Conservation (phyloP, 2,113 vertebrate genomes). For the Strigops habroptila region DNA sequence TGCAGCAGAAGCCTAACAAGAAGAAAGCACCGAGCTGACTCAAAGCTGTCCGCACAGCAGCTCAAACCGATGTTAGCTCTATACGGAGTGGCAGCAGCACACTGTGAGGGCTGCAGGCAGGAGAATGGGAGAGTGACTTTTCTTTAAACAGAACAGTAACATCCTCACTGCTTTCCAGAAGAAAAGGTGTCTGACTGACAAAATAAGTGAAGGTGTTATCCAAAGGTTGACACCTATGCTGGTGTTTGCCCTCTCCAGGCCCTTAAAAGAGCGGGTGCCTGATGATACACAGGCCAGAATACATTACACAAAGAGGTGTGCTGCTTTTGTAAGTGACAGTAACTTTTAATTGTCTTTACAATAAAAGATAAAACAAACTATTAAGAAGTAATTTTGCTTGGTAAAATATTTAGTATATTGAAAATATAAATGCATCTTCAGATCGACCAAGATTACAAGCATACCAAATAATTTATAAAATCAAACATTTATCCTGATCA, state of each 20-base stretch:
- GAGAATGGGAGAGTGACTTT: neutral
- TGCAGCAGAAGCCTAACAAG: neutral
- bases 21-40: neutral
- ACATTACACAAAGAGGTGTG: neutral
- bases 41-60: neutral
- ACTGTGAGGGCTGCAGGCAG: fast-evolving
- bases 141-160: neutral
- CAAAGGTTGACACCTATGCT: neutral
- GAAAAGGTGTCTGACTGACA: neutral
- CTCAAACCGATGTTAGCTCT: neutral
- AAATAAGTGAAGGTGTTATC: neutral
- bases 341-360: constrained; percentile 28
- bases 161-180: neutral
- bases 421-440: constrained; percentile 36
- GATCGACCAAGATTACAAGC: neutral
- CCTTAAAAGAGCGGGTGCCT: neutral
- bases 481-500: neutral
- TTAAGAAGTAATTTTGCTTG: neutral
- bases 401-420: constrained; percentile 34
- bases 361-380: neutral
- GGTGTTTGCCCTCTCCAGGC: neutral
- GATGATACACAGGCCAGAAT: neutral
- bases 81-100: neutral
- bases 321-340: neutral
- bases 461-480: constrained; percentile 21